phyloP scores from a whole-genome alignment of 2,888 invertebrate genomes.

The Laothoe populi region DNA sequence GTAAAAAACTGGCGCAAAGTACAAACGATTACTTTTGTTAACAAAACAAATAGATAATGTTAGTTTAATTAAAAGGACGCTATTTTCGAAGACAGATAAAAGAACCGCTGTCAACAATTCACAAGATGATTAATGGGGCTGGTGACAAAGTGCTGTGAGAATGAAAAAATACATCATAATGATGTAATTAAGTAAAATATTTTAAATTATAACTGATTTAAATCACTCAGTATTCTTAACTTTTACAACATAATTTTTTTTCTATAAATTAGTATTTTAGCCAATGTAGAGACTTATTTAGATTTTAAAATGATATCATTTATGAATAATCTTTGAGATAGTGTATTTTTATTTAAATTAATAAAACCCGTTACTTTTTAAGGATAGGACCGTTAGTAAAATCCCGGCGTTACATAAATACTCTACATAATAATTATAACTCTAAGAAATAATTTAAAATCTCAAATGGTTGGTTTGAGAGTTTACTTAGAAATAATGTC shows the following conservation, averaged over 20 bases:
- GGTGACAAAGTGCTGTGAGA: neutral
- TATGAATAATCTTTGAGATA: too few relatives aligned
- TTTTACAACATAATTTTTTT: neutral
- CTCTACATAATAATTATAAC: neutral
- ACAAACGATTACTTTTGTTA: neutral
- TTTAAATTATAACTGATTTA: neutral
- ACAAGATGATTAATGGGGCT: neutral
- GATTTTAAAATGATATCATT: too few relatives aligned
- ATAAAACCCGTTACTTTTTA: too few relatives aligned
- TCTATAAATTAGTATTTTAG: neutral
- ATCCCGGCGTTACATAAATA: too few relatives aligned
- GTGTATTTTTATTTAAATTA: neutral
- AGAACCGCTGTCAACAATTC: neutral
- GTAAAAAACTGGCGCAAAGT: neutral
- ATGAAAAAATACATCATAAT: neutral
- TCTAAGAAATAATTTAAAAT: neutral
- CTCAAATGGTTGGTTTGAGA: neutral
- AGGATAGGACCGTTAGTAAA: too few relatives aligned
- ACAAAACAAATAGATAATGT: slow-evolving; percentile 3
- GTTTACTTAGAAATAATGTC: neutral
- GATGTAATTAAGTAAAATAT: neutral
- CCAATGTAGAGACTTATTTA: too few relatives aligned
- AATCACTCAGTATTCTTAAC: neutral
- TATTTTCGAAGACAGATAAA: slow-evolving; percentile 17
- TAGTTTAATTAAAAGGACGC: slow-evolving; percentile 8